phyloP scores from a whole-genome alignment of 2,797 vertebrate genomes.

The Danio kyathit region DNA sequence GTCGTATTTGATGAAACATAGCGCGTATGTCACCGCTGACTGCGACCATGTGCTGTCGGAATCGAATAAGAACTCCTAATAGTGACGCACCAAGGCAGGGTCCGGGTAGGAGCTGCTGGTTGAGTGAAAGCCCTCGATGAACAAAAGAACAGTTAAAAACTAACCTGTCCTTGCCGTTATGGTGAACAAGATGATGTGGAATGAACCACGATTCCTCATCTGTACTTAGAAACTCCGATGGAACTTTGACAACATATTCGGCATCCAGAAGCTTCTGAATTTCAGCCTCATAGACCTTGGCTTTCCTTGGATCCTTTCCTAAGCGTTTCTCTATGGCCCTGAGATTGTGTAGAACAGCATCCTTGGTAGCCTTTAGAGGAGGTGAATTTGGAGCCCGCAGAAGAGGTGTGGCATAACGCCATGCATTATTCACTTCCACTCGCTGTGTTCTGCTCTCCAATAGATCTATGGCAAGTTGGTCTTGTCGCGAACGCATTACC shows the following conservation, averaged over 20 bases:
- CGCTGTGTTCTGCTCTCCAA: neutral
- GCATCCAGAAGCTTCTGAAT: too few relatives aligned
- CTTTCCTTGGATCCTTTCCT: too few relatives aligned
- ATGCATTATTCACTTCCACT: neutral
- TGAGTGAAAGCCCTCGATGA: neutral
- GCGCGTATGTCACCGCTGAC: too few relatives aligned
- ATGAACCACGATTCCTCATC: too few relatives aligned
- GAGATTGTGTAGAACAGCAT: neutral
- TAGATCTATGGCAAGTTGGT: neutral
- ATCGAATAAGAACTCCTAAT: neutral
- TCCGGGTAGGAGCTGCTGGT: too few relatives aligned
- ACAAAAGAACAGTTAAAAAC: constrained; percentile 3
- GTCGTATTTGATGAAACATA: constrained; percentile 16
- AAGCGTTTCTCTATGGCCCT: too few relatives aligned
- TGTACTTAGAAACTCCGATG: too few relatives aligned
- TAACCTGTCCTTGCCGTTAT: neutral
- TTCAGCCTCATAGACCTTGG: too few relatives aligned
- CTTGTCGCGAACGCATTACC: neutral
- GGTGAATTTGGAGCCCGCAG: neutral
- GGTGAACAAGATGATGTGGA: too few relatives aligned
- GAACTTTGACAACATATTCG: too few relatives aligned
- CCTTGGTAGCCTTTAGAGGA: neutral
- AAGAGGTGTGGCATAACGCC: constrained; percentile 16
- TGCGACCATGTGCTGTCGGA: neutral
- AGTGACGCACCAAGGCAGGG: too few relatives aligned